A percentile compares a stretch with the other conserved stretches of the same genome.
These are phyloP conservation scores for Chaetura pelagica DNA, from an alignment of 2,113 vertebrate species.

Conservation along the genomic window DNA sequence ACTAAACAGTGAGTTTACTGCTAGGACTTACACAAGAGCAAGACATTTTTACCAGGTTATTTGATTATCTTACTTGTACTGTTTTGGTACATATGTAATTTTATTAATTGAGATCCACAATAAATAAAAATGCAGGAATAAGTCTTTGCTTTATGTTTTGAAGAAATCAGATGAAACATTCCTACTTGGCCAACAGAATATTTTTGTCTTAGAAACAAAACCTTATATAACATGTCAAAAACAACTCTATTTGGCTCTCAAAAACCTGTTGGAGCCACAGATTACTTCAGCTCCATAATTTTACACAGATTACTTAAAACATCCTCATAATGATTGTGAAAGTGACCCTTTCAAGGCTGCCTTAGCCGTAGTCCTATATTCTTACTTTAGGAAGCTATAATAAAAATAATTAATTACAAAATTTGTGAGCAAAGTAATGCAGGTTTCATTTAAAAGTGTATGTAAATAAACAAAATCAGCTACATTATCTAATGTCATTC, in stretches of 20 bases:
- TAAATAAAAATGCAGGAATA: not conserved
- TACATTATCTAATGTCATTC: not conserved
- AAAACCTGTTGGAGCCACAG: not conserved
- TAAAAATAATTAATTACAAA: slow-evolving; percentile 24
- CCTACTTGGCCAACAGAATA: not conserved
- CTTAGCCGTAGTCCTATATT: not conserved
- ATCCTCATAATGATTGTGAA: not conserved
- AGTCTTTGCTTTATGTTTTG: not conserved
- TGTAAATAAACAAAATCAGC: not conserved
- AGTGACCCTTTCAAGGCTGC: not conserved
- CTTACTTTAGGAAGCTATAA: not conserved
- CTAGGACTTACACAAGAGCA: not conserved
- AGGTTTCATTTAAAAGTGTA: not conserved
- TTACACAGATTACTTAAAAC: not conserved
- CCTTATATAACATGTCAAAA: not conserved
- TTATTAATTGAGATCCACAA: not conserved
- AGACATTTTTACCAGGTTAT: not conserved
- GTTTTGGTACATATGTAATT: not conserved
- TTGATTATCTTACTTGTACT: not conserved
- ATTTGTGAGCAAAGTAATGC: not conserved
- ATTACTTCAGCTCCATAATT: not conserved
- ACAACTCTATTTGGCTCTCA: not conserved
- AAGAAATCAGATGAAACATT: not conserved
- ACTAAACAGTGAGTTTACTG: not conserved
- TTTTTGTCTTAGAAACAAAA: not conserved